Evolutionary conservation across 2,888 invertebrate genomes (phyloP), one percentile per base, ranked within the genome.

Genomic region (Scaptomyza tumidula): DNA sequence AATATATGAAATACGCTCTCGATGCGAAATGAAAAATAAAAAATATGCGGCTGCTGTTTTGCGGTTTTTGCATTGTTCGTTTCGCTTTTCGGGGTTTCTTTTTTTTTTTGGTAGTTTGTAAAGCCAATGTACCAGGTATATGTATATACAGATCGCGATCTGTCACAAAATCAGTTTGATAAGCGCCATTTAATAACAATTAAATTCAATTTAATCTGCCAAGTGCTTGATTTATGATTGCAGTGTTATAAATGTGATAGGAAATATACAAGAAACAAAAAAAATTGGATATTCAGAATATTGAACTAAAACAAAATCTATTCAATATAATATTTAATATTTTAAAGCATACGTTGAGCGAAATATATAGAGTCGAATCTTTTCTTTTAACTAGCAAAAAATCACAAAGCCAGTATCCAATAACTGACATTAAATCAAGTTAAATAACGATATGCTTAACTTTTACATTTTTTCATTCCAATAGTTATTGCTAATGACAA

Each of bases 1-100:
- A 90, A 88, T 90, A 90, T 86, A 84, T 86, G 82, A 74, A 78
- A 84, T 75, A 72, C 70, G 69, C 10, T 41, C 39, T 39, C 63
- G 49, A 43, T 65, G 56, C 59, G 61, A 82, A 58, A 54, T 29
- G 49, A 41, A 29, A 27, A 56, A 50, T 14, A 53, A 44, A 24
- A 13, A 19, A 16, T 5, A 53, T 71, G 71, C 71, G 75, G 75
- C 63, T 68, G 59, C 54, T 68, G 37, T 61, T 41, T 53, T 76
- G 75, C 58, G 78, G 75, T 73, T 67, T 54, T 57, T 35, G 39
- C 52, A 64, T 71, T 74, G 57, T 62, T 65, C 58, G 27, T 7
- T 44, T 19, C 63, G 27, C 43, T 48, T 50, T 62, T 63, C 55
- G 7, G 53, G 19, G n/a, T 14, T 52, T 59, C 1, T 1, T 35